Evolutionary conservation across 2,888 invertebrate genomes (phyloP).

Genomic region (Scotopteryx bipunctaria): DNA sequence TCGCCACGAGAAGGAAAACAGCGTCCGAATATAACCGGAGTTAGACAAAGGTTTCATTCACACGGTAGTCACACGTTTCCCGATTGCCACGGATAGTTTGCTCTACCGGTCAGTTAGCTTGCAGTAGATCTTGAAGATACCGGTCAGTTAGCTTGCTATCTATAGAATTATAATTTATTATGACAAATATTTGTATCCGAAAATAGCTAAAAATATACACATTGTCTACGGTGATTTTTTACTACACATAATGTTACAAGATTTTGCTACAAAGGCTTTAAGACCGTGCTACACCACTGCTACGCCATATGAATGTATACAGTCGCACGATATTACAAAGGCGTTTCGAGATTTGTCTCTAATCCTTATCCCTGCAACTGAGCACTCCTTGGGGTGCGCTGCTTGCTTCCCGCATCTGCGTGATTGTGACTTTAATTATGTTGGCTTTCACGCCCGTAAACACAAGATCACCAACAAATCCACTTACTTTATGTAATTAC

Average conservation of each 20-base stretch:
- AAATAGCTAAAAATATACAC: neutral
- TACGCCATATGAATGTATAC: conserved; percentile 16
- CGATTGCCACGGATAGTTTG: conserved; percentile 48
- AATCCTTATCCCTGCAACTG: conserved; percentile 29
- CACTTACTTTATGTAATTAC: conserved; percentile 24
- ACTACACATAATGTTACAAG: neutral
- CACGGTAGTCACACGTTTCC: conserved; percentile 46
- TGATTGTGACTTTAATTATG: conserved; percentile 40
- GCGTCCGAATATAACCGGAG: conserved; percentile 55
- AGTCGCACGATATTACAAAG: conserved; percentile 11
- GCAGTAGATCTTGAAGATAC: neutral
- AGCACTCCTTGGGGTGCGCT: conserved; percentile 37
- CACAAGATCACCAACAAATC: conserved; percentile 29
- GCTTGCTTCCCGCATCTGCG: conserved; percentile 32
- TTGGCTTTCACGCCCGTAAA: conserved; percentile 34
- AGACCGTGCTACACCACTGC: conserved; percentile 11
- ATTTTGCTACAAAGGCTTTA: neutral
- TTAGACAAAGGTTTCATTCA: conserved; percentile 67
- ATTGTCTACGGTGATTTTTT: neutral
- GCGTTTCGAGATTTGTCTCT: conserved; percentile 27
- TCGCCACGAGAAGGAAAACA: conserved; percentile 58
- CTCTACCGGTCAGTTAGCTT: conserved; percentile 8
- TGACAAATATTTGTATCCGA: neutral
- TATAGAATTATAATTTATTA: neutral
- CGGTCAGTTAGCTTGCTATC: too few relatives aligned